A percentile compares a stretch with the other conserved stretches of the same genome.
These are phyloP conservation scores for Himantopus leucocephalus DNA, from an alignment of 2,113 vertebrate species.

Conservation along the genomic window DNA sequence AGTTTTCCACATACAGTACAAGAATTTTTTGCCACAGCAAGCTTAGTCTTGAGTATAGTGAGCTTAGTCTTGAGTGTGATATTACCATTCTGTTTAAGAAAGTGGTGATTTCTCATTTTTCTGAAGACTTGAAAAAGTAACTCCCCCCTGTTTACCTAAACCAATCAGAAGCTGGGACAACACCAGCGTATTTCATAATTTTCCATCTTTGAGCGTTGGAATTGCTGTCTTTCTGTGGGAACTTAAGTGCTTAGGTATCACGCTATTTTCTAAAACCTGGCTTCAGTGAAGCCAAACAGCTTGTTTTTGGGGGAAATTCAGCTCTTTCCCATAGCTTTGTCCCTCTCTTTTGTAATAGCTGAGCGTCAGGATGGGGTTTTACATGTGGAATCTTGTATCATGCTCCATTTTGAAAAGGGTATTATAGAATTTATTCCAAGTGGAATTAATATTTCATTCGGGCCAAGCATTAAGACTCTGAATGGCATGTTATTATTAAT, in stretches of 20 bases:
- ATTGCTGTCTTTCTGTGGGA: not conserved
- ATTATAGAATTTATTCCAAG: not conserved
- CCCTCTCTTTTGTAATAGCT: not conserved
- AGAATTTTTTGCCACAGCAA: not conserved
- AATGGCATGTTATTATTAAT: not conserved
- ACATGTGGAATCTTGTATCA: not conserved
- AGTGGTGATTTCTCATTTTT: not conserved
- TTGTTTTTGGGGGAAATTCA: not conserved
- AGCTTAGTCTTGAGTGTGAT: not conserved
- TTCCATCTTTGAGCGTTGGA: not conserved
- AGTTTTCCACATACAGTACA: not conserved
- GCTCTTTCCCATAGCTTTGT: not conserved
- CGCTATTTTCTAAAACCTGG: not conserved
- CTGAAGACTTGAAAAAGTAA: not conserved
- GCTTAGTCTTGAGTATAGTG: not conserved
- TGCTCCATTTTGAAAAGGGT: not conserved
- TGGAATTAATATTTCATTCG: conserved; percentile 16
- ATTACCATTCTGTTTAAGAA: not conserved
- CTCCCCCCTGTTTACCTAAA: not conserved
- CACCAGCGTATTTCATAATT: not conserved
- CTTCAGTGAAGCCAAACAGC: not conserved
- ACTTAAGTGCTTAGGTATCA: not conserved
- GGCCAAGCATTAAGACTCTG: not conserved
- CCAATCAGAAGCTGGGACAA: not conserved
- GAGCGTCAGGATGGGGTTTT: not conserved